A percentile compares a stretch with the other conserved stretches of the same genome.
Conservation (phyloP, 2,113 vertebrate species). For the Kryptolebias marmoratus region DNA sequence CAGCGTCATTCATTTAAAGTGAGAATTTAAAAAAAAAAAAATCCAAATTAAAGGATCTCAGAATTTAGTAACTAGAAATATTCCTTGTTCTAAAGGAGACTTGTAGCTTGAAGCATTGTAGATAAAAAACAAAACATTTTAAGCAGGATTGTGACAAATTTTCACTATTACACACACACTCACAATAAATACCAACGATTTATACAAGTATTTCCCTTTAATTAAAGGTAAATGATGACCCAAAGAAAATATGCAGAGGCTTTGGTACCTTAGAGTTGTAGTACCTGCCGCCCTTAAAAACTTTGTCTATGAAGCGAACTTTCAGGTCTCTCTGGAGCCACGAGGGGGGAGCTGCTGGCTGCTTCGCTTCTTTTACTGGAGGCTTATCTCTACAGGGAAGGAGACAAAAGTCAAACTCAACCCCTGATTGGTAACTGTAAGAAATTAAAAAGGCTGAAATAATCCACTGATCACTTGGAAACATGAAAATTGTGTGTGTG, state of each 20-base stretch:
- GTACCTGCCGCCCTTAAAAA: conserved; percentile 87
- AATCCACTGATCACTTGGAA: background rate
- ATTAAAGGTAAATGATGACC: background rate
- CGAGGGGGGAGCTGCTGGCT: conserved; percentile 65
- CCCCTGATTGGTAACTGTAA: no score
- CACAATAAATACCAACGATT: no score
- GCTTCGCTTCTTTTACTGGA: conserved; percentile 69
- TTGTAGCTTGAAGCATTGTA: no score
- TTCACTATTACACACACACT: no score
- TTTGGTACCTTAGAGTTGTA: conserved; percentile 88
- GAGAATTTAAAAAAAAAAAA: background rate
- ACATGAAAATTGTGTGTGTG: no score
- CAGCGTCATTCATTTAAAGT: background rate
- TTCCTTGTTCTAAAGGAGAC: no score
- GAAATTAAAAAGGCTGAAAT: background rate
- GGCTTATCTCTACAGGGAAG: conserved; percentile 71
- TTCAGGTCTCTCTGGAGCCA: conserved; percentile 89
- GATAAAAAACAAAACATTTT: no score
- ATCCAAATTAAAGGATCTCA: background rate
- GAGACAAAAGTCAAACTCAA: background rate
- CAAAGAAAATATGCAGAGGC: background rate
- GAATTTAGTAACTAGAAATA: no score
- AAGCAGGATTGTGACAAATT: no score
- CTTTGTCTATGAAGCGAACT: conserved; percentile 89
- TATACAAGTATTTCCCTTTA: background rate